Percentiles rank a stretch among this genome's conserved stretches.
Evolutionary conservation across 2,113 vertebrate species (phyloP).

Genomic region (Chloropsis hardwickii): DNA sequence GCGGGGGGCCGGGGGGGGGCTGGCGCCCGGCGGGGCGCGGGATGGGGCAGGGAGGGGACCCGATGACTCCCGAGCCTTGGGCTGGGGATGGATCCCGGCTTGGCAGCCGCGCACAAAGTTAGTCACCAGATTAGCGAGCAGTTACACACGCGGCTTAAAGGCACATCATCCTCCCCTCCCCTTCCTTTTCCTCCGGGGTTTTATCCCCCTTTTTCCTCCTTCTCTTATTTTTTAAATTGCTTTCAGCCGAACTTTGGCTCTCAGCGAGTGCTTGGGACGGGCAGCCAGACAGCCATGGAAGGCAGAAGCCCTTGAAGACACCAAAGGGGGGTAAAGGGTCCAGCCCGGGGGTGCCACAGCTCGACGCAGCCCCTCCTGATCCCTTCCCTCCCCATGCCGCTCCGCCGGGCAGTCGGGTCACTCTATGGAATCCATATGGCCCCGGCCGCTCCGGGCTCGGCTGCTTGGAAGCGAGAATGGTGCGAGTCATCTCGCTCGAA

Average conservation of each 20-base stretch:
- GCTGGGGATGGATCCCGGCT: neutral
- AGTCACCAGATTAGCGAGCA: slow-evolving; percentile 66
- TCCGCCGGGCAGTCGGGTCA: neutral
- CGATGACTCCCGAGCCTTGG: slow-evolving; percentile 33
- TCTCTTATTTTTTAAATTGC: neutral
- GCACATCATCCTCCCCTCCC: neutral
- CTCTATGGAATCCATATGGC: slow-evolving; percentile 9
- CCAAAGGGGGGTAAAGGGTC: neutral
- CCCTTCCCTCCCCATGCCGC: neutral
- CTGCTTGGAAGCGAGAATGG: neutral
- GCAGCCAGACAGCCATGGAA: neutral
- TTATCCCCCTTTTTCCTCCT: fast-evolving
- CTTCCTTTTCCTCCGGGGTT: neutral
- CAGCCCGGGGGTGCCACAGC: neutral
- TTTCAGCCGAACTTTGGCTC: neutral
- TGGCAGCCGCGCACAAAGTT: slow-evolving; percentile 47
- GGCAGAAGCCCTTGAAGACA: neutral
- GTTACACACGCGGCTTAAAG: slow-evolving; percentile 68
- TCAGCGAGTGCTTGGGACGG: neutral
- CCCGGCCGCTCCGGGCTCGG: neutral
- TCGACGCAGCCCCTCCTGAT: neutral
- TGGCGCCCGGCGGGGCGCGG: neutral
- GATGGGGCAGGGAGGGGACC: neutral
- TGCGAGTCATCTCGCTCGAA: neutral
- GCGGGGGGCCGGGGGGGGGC: neutral